A percentile compares a stretch with the other conserved stretches of the same genome.
phyloP scores from a whole-genome alignment of 2,888 invertebrate species.

The Mesorhabditis spiculigera region DNA sequence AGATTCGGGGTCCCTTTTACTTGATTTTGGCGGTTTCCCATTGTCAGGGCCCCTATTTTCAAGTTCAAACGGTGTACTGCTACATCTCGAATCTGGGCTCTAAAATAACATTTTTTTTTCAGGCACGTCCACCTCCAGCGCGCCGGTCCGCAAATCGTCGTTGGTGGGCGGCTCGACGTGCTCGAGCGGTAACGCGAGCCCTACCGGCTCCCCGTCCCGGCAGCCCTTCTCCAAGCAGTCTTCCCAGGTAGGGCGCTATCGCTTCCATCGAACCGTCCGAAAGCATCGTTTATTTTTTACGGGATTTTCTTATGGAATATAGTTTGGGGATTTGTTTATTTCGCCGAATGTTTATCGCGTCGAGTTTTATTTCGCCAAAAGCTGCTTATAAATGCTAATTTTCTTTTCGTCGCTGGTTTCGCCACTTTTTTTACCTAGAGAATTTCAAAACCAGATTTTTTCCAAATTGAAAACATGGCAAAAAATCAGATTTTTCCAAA shows the following conservation, averaged over 20 bases:
- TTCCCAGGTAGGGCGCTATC: neutral
- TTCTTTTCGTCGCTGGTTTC: neutral
- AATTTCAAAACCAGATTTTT: too few species aligned
- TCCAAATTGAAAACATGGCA: too few species aligned
- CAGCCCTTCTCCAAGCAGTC: neutral
- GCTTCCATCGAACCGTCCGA: too few species aligned
- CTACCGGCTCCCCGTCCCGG: neutral
- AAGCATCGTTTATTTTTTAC: too few species aligned
- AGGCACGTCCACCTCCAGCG: neutral
- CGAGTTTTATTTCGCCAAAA: neutral
- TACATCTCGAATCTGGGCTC: too few species aligned
- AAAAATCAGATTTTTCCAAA: too few species aligned
- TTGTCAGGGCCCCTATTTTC: too few species aligned
- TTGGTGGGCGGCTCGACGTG: conserved; percentile 15
- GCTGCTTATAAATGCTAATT: neutral
- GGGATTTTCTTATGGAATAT: too few species aligned
- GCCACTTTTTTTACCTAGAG: too few species aligned
- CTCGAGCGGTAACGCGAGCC: neutral
- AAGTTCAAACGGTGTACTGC: too few species aligned
- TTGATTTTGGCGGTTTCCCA: too few species aligned
- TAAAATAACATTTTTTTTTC: neutral
- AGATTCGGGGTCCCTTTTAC: too few species aligned
- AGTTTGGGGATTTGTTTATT: neutral
- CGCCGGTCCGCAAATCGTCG: conserved; percentile 27
- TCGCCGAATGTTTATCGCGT: neutral